These are phyloP conservation scores for Macrophya annulata DNA, from an alignment of 2,888 invertebrate genomes.

Conservation along the genomic window DNA sequence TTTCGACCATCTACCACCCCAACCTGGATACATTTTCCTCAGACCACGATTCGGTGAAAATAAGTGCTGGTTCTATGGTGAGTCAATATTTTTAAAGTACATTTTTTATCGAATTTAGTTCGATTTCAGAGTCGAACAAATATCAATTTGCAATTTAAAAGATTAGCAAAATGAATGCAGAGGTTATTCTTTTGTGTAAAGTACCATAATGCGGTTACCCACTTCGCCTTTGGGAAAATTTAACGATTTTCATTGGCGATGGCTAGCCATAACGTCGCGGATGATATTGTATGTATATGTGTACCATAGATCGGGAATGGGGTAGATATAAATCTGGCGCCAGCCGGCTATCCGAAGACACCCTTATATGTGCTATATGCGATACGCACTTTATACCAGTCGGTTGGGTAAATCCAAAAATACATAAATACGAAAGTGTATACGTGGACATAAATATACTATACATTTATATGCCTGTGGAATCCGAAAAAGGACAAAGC, in stretches of 20 bases:
- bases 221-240: background rate
- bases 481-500: constrained; percentile 12
- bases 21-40: constrained; percentile 83
- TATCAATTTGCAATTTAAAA: background rate
- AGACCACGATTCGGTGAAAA: constrained; percentile 90
- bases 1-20: constrained; percentile 86
- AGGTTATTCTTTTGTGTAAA: background rate
- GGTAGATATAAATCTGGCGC: constrained; percentile 73
- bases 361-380: constrained; percentile 30
- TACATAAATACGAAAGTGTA: constrained; percentile 35
- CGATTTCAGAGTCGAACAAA: too few species aligned
- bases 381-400: background rate
- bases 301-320: constrained; percentile 62
- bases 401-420: constrained; percentile 33
- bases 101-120: background rate
- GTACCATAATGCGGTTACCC: background rate
- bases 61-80: constrained; percentile 93
- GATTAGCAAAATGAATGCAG: background rate
- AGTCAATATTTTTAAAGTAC: constrained; percentile 68
- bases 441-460: constrained; percentile 3
- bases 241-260: background rate
- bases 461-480: background rate
- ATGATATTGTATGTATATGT: background rate
- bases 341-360: constrained; percentile 63
- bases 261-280: background rate